Percentiles rank a stretch among this genome's conserved stretches.
Conservation (phyloP, 1,140 invertebrate genomes). For the Mycetomoellerius zeteki region DNA sequence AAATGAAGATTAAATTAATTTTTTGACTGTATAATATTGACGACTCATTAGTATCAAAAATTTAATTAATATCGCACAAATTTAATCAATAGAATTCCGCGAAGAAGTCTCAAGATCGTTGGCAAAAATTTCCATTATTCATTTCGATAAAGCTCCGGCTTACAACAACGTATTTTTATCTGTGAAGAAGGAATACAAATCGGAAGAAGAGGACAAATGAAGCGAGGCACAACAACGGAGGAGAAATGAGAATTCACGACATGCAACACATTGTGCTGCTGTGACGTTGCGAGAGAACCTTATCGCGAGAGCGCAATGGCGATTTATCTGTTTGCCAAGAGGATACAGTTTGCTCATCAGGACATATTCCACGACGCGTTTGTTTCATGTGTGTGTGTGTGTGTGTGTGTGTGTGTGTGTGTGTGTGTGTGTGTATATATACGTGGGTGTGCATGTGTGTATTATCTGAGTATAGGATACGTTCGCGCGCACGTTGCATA, state of each 20-base stretch:
- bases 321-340: constrained; percentile 55
- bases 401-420: no score
- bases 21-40: not conserved
- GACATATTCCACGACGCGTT: constrained; percentile 12
- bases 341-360: constrained; percentile 27
- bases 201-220: not conserved
- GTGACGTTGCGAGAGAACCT: not conserved
- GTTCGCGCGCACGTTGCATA: not conserved
- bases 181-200: constrained; percentile 7
- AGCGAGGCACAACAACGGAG: not conserved
- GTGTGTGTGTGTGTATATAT: not conserved
- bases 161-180: not conserved
- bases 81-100: not conserved
- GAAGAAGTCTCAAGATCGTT: not conserved
- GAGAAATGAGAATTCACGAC: constrained; percentile 2
- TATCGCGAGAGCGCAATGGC: constrained; percentile 34
- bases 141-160: not conserved
- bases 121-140: not conserved
- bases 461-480: no score
- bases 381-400: not conserved
- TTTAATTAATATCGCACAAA: not conserved
- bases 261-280: not conserved
- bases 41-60: not conserved
- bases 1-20: not conserved
- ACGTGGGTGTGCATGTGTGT: not conserved